phyloP scores from a whole-genome alignment of 2,888 invertebrate genomes.

The Iselma pallidipennis region DNA sequence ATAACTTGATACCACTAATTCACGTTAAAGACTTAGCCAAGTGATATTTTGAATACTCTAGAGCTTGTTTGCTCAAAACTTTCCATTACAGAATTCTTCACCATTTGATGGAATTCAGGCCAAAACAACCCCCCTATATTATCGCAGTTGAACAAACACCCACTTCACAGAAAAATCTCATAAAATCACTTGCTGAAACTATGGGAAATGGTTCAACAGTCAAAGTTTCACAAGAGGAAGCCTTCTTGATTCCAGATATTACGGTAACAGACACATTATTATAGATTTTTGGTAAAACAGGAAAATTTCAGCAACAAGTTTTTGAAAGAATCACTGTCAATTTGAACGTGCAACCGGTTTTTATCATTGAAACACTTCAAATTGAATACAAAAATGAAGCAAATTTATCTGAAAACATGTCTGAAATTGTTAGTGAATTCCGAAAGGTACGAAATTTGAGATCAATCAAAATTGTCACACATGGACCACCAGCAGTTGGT shows the following conservation, averaged over 20 bases:
- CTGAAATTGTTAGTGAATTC: conserved; percentile 47
- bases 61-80: conserved; percentile 52
- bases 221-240: conserved; percentile 62
- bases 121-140: conserved; percentile 62
- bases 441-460: conserved; percentile 54
- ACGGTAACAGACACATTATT: conserved; percentile 40
- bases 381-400: conserved; percentile 61
- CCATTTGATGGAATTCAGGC: conserved; percentile 57
- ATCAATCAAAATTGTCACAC: conserved; percentile 63
- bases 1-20: conserved; percentile 65
- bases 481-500: conserved; percentile 69
- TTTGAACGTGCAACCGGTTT: conserved; percentile 64
- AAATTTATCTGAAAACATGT: conserved; percentile 59
- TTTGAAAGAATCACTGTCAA: conserved; percentile 63
- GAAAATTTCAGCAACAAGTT: conserved; percentile 58
- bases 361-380: conserved; percentile 57
- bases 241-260: conserved; percentile 61
- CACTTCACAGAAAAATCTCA: conserved; percentile 60
- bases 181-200: conserved; percentile 61
- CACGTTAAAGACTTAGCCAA: conserved; percentile 64
- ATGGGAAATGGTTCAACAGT: conserved; percentile 62
- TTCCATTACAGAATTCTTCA: conserved; percentile 39
- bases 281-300: background rate
- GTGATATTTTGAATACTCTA: conserved; percentile 42
- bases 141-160: conserved; percentile 66